Evolutionary conservation across 2,888 invertebrate species (phyloP).

Genomic region (Nomada flava): DNA sequence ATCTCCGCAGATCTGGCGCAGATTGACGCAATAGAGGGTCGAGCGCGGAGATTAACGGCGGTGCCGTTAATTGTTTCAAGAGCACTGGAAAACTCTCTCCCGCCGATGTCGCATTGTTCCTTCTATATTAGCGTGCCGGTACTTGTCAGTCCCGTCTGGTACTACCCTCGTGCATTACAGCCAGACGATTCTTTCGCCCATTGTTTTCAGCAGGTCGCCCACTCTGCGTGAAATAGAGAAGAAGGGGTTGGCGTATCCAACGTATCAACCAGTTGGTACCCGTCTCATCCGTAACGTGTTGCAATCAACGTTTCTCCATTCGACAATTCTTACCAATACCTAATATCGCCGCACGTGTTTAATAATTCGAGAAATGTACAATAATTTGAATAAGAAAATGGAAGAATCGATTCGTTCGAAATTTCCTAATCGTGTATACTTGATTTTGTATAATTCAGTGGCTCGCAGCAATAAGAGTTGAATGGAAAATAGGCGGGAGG

Average conservation of each 20-base stretch:
- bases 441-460: too few species aligned
- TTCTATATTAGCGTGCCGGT: conserved; percentile 62
- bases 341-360: background rate
- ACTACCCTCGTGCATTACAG: conserved; percentile 55
- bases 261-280: conserved; percentile 39
- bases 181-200: conserved; percentile 68
- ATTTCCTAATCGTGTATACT: too few species aligned
- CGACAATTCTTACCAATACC: background rate
- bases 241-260: conserved; percentile 28
- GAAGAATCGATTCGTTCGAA: too few species aligned
- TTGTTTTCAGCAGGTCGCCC: conserved; percentile 58
- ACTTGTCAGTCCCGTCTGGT: conserved; percentile 58
- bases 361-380: too few species aligned
- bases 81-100: conserved; percentile 52
- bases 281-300: conserved; percentile 14
- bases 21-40: conserved; percentile 50
- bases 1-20: conserved; percentile 40
- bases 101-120: conserved; percentile 62
- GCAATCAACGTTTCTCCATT: background rate
- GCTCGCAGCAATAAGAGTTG: too few species aligned
- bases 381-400: too few species aligned
- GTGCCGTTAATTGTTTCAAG: conserved; percentile 67
- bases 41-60: conserved; percentile 59
- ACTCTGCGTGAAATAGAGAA: conserved; percentile 43
- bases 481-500: too few species aligned